phyloP scores from a whole-genome alignment of 2,888 invertebrate species.

The Diaphora mendica region DNA sequence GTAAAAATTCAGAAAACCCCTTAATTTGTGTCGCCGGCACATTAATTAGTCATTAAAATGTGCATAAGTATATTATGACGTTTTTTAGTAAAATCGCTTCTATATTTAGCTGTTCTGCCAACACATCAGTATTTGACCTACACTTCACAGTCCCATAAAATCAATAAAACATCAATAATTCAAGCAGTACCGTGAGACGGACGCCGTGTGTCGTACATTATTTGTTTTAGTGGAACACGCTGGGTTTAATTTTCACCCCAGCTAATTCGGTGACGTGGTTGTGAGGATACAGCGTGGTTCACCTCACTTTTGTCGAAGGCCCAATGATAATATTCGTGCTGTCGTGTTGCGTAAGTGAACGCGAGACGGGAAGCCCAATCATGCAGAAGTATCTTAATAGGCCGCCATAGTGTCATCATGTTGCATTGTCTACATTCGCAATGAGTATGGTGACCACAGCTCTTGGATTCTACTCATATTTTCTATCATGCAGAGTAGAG shows the following conservation, averaged over 20 bases:
- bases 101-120: conserved; percentile 2
- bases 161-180: conserved; percentile 22
- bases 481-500: too few relatives aligned
- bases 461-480: too few relatives aligned
- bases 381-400: too few relatives aligned
- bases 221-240: neutral
- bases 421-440: too few relatives aligned
- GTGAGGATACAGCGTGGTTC: neutral
- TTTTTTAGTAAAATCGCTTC: neutral
- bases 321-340: neutral
- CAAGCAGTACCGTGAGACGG: conserved; percentile 9
- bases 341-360: too few relatives aligned
- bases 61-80: neutral
- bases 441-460: too few relatives aligned
- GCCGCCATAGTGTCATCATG: too few relatives aligned
- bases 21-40: neutral
- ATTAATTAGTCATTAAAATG: neutral
- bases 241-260: neutral
- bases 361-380: too few relatives aligned
- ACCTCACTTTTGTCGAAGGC: neutral
- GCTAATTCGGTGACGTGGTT: neutral
- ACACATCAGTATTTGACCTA: conserved; percentile 9
- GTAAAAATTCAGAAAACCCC: too few relatives aligned
- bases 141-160: neutral
- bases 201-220: conserved; percentile 4